Evolutionary conservation across 2,797 vertebrate species (phyloP).

Genomic region (Brotogeris chrysoptera): DNA sequence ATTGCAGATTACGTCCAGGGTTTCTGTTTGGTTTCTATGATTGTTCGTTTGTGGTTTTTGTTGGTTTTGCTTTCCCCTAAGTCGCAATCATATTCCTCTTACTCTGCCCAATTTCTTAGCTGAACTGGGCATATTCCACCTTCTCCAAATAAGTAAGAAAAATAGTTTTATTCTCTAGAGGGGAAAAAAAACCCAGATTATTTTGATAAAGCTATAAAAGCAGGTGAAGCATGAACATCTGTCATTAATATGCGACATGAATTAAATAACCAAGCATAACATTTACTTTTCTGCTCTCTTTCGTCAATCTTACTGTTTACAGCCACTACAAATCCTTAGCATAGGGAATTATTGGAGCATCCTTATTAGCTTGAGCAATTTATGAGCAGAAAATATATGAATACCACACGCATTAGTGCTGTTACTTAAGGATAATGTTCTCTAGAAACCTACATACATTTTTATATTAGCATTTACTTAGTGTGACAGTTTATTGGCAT

Average conservation of each 20-base stretch:
- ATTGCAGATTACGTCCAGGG: not conserved
- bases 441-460: not conserved
- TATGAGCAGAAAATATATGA: not conserved
- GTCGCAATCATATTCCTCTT: not conserved
- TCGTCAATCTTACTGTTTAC: not conserved
- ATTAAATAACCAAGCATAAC: not conserved
- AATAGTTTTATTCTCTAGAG: not conserved
- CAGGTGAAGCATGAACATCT: not conserved
- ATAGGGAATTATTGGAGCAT: not conserved
- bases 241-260: not conserved
- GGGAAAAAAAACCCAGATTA: not conserved
- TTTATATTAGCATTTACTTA: conserved; percentile 27
- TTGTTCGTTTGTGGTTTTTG: not conserved
- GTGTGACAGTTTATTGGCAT: conserved; percentile 18
- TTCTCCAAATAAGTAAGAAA: not conserved
- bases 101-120: not conserved
- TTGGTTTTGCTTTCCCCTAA: not conserved
- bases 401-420: not conserved
- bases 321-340: not conserved
- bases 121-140: not conserved
- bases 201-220: not conserved
- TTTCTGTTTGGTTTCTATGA: not conserved
- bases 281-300: not conserved
- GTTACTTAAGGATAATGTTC: conserved; percentile 16
- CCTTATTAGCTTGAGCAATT: not conserved